Evolutionary conservation across 2,797 vertebrate genomes (phyloP).

Genomic region (Pseudochirops cupreus): DNA sequence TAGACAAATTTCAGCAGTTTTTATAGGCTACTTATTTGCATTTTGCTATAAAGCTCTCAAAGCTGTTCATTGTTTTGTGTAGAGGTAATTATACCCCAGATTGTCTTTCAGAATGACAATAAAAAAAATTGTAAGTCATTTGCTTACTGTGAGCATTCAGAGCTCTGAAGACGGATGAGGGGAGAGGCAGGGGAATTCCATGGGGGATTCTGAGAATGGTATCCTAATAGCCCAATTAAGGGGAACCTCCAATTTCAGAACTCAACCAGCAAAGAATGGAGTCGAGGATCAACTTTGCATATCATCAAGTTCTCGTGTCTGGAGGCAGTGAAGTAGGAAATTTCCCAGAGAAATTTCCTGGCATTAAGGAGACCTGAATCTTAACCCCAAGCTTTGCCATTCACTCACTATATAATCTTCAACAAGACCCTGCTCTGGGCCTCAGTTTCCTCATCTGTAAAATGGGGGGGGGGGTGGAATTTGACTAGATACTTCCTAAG

Average conservation of each 20-base stretch:
- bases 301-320: not conserved
- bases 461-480: not conserved
- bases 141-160: slow-evolving; percentile 15
- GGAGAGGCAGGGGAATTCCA: not conserved
- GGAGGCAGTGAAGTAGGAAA: not conserved
- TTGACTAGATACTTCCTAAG: not conserved
- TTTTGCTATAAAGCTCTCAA: slow-evolving; percentile 54
- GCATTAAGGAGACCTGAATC: not conserved
- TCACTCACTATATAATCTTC: not conserved
- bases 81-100: slow-evolving; percentile 55
- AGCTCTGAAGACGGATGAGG: slow-evolving; percentile 21
- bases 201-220: not conserved
- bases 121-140: slow-evolving; percentile 54
- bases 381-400: not conserved
- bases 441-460: not conserved
- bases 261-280: not conserved
- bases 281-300: not conserved
- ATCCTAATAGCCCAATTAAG: not conserved
- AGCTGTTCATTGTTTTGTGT: slow-evolving; percentile 46
- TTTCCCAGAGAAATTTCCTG: not conserved
- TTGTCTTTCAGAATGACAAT: slow-evolving; percentile 62
- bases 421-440: not conserved
- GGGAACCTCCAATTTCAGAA: slow-evolving; percentile 11
- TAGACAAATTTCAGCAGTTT: slow-evolving; percentile 55
- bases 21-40: slow-evolving; percentile 41